phyloP scores from a whole-genome alignment of 1,140 invertebrate genomes.

The Oreohelix idahoensis region DNA sequence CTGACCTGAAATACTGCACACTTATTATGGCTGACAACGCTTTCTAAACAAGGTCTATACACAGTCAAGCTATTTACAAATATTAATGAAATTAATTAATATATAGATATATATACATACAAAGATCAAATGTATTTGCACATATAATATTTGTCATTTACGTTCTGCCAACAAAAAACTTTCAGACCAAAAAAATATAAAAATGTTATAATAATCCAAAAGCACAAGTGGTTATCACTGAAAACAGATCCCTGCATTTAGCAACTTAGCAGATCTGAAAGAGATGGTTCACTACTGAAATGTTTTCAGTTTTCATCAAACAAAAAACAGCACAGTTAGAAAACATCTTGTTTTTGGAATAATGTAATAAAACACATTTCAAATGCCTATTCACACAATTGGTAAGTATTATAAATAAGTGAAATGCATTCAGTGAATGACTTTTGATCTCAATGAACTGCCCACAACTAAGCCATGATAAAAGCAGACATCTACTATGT shows the following conservation, averaged over 20 bases:
- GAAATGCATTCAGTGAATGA: too few species aligned
- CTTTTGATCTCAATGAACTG: too few species aligned
- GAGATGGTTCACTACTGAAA: not conserved
- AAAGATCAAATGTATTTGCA: not conserved
- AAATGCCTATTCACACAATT: too few species aligned
- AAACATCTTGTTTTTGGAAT: too few species aligned
- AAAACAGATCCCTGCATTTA: not conserved
- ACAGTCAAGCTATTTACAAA: not conserved
- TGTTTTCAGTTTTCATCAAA: too few species aligned
- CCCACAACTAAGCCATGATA: too few species aligned
- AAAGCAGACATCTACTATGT: too few species aligned
- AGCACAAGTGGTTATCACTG: not conserved
- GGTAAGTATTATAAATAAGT: too few species aligned
- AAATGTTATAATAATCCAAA: not conserved
- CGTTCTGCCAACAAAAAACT: not conserved
- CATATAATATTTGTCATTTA: not conserved
- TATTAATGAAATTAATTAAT: not conserved
- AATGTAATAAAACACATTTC: too few species aligned
- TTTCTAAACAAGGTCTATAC: not conserved
- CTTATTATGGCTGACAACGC: not conserved
- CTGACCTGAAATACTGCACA: not conserved
- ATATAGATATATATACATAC: not conserved
- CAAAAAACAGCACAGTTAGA: too few species aligned
- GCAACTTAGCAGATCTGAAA: not conserved
- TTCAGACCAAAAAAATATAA: not conserved